These are phyloP conservation scores for Geodia barretti DNA, from an alignment of 37 sponge, comb jelly and placozoan species.

Conservation along the genomic window DNA sequence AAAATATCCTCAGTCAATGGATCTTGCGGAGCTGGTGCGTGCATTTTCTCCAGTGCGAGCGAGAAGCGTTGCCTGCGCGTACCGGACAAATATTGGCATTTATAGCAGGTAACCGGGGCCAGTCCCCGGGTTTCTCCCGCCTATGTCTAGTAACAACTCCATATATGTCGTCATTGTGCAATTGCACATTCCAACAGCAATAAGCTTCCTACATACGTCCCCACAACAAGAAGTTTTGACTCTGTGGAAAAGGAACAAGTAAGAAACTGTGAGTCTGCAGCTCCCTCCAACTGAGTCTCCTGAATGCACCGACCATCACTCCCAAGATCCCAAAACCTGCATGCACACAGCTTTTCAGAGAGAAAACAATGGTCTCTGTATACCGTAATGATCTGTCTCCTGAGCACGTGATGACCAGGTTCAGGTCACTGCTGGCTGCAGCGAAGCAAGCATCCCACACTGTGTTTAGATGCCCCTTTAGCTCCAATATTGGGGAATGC, in stretches of 20 bases:
- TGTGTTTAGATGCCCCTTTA: not conserved
- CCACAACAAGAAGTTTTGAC: not conserved
- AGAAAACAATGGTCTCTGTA: not conserved
- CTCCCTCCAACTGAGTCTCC: not conserved
- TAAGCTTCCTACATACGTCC: not conserved
- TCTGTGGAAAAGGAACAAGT: not conserved
- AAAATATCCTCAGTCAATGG: too few species aligned
- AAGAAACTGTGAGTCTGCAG: not conserved
- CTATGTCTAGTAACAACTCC: too few species aligned
- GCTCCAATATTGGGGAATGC: not conserved
- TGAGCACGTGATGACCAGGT: not conserved
- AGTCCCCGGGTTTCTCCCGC: too few species aligned
- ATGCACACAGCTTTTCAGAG: too few species aligned
- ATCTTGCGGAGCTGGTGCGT: too few species aligned
- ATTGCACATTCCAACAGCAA: not conserved
- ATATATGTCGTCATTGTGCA: too few species aligned
- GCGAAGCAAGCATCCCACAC: not conserved
- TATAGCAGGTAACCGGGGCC: too few species aligned
- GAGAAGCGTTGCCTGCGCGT: too few species aligned
- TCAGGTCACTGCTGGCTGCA: not conserved
- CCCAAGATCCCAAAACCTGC: not conserved
- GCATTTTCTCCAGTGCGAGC: too few species aligned
- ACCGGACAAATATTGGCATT: too few species aligned
- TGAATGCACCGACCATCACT: not conserved
- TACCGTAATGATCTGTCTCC: slow-evolving; percentile 6